Base-by-base conservation (phyloP, 2,797 vertebrate genomes). In the Sebastes oblongus region DNA sequence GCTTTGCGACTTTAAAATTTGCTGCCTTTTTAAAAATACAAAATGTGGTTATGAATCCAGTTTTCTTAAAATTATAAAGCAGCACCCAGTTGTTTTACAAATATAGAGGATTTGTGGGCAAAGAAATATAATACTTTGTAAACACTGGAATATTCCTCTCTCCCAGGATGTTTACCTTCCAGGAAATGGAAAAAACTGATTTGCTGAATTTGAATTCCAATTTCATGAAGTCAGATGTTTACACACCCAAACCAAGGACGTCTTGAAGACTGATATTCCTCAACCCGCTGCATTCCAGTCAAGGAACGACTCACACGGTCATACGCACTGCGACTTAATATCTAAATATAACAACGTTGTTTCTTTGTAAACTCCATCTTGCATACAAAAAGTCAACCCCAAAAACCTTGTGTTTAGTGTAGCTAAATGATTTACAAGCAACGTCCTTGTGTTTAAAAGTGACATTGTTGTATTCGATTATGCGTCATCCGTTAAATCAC, bases 111-210 rank as follows among this genome's bases (percentile, higher is more conserved):
- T 75, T 83, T 77, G 50, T 80, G 83, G 79, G 69, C 18, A 64
- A 87, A 79, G 64, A 83, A 61, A 82, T 65, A 76, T 64, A 93
- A 94, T 54, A 91, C 90, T 91, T 89, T 91, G 91, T 94, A 93
- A 95, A 95, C 93, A 92, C 75, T 29, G 60, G 36, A 71, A 55
- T 59, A 67, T 65, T 68, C 42, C n/a, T 69, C 13, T 82, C 50
- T 67, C 66, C 60, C 46, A 61, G 36, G 66, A 54, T 29, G 74
- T 75, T 73, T 67, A 56, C 61, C 72, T 66, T 84, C 68, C 8
- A 78, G 64, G 61, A 80, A 80, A 88, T 81, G 50, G 46, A 65
- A 81, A 78, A 89, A 66, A 39, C 16, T 34, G 3, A 66, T 46
- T 42, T 77, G 34, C 62, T 86, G 56, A 86, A 59, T 65, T 62